Base-by-base conservation (phyloP, 2,888 invertebrate species). In the Caenorhabditis imperialis region DNA sequence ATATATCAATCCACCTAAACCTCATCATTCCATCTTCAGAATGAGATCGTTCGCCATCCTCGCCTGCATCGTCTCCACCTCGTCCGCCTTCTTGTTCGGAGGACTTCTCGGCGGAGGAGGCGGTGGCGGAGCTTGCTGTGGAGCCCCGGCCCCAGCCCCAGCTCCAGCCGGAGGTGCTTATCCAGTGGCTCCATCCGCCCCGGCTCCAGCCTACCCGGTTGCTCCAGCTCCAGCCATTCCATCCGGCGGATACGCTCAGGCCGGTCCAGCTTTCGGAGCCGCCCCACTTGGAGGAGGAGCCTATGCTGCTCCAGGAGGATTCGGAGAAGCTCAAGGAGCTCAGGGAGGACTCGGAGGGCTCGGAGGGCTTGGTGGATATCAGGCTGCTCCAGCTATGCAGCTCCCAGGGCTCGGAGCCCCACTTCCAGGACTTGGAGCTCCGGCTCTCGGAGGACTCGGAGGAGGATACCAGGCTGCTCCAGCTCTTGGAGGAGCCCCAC, bases 191-290 rank as follows among this genome's bases (percentile, higher is more conserved):
- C 71, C 70, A 55, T 50, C 44, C 12, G 71, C 71, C 8, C 71
- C 61, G 23, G 71, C 71, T 35, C 71, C 71, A 57, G 50, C 55
- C 18, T 55, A 50, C 44, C 62, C 62, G 53, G 42, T 51, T 25
- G 69, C 67, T 37, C 67, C 61, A 44, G 71, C 71, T 23, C 71
- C 71, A 57, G 60, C 71, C 14, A 55, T 71, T 37, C 62, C 62
- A 60, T 23, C 69, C 40, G 69, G 60, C 22, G 69, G 69, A 47
- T 69, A 69, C 40, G 69, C 69, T 40, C 45, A 40, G 6, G 58
- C 69, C 6, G 35, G 37, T 44, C 14, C 38, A 18, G 45, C 16
- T 8, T 45, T 45, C 22, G 48, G 48, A 25, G 30, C 7, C 10
- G 30, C 30, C 10, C 30, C 30, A 30, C 30, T 30, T 30, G 30